A percentile compares a stretch with the other conserved stretches of the same genome.
Conservation (phyloP, 2,797 vertebrate genomes). For the Luscinia luscinia region DNA sequence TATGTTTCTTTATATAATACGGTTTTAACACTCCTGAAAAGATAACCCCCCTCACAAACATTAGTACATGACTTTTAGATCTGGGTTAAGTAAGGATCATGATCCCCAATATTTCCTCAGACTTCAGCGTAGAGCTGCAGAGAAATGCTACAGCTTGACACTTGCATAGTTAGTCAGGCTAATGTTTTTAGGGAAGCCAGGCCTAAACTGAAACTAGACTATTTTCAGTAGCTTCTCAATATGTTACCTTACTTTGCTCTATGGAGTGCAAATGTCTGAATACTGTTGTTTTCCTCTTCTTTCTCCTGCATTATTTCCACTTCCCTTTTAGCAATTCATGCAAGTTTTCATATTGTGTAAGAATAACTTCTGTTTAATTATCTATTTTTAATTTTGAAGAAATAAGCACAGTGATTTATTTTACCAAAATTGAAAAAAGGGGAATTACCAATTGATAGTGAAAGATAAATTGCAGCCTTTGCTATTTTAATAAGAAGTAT, state of each 20-base stretch:
- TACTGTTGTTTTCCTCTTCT: background rate
- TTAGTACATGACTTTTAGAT: no score
- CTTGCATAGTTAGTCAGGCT: background rate
- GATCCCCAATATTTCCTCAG: background rate
- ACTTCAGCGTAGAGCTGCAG: background rate
- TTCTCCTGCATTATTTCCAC: background rate
- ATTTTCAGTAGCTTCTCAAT: background rate
- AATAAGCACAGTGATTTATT: constrained; percentile 13
- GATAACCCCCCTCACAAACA: background rate
- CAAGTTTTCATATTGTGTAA: background rate
- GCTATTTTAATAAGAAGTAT: constrained; percentile 1
- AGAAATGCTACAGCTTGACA: background rate
- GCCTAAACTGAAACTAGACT: background rate
- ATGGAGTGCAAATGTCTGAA: background rate
- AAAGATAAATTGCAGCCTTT: constrained; percentile 60
- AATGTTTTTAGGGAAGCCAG: background rate
- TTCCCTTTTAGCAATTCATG: background rate
- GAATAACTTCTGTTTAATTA: background rate
- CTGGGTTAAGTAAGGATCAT: background rate
- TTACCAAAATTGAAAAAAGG: background rate
- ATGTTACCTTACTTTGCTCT: background rate
- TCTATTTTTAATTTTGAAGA: constrained; percentile 3
- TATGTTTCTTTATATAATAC: background rate
- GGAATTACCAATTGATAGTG: background rate
- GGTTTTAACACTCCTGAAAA: background rate